phyloP scores from a whole-genome alignment of 2,113 vertebrate species.

The Morone chrysops region DNA sequence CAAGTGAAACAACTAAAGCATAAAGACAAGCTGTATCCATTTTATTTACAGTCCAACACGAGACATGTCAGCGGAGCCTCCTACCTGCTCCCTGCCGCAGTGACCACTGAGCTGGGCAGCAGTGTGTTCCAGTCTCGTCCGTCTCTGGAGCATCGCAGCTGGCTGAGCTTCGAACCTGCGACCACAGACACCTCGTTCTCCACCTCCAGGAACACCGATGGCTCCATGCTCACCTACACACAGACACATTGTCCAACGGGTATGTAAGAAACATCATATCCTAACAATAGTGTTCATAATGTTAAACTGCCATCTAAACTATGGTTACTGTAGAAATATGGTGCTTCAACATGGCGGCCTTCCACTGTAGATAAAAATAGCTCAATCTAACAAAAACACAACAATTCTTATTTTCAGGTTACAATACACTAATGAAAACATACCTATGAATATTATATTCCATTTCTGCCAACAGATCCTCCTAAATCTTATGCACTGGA shows the following conservation, averaged over 20 bases:
- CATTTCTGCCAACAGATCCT: too few relatives aligned
- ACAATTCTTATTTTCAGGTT: too few relatives aligned
- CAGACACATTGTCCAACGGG: neutral
- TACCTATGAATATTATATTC: too few relatives aligned
- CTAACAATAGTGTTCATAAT: too few relatives aligned
- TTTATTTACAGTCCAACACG: neutral
- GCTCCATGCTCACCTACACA: slow-evolving; percentile 91
- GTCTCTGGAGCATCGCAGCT: slow-evolving; percentile 92
- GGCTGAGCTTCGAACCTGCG: slow-evolving; percentile 90
- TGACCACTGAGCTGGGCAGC: slow-evolving; percentile 91
- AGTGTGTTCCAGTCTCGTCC: slow-evolving; percentile 94
- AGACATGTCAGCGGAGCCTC: slow-evolving; percentile 39
- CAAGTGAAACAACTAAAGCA: neutral
- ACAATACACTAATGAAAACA: too few relatives aligned
- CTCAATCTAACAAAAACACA: too few relatives aligned
- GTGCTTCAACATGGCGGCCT: too few relatives aligned
- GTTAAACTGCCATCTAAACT: neutral
- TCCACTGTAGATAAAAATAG: too few relatives aligned
- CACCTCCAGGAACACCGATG: slow-evolving; percentile 93
- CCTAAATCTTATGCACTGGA: too few relatives aligned
- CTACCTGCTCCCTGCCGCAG: slow-evolving; percentile 93
- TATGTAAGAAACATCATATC: neutral
- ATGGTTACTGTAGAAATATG: too few relatives aligned
- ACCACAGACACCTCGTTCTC: slow-evolving; percentile 92
- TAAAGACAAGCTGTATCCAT: neutral